These are phyloP conservation scores for Keiferia lycopersicella DNA, from an alignment of 2,888 invertebrate genomes.

Conservation along the genomic window DNA sequence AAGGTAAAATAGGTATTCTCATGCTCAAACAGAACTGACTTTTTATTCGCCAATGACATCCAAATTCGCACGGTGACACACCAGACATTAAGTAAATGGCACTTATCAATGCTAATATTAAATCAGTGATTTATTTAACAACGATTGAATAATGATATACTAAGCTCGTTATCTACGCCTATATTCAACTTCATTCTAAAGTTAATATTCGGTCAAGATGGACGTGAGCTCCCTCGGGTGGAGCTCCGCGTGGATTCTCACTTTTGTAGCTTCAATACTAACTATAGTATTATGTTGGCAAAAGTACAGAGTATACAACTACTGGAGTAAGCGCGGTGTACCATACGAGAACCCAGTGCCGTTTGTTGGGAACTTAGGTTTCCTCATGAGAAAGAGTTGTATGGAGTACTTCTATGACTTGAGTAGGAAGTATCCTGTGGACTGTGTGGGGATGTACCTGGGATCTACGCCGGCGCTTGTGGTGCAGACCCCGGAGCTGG, in stretches of 20 bases:
- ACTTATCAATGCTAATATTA: not conserved
- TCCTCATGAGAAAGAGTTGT: slow-evolving; percentile 57
- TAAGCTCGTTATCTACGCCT: not conserved
- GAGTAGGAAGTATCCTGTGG: slow-evolving; percentile 44
- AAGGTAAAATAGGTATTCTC: no score
- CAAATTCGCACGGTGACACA: not conserved
- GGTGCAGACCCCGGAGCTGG: slow-evolving; percentile 59
- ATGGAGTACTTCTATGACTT: slow-evolving; percentile 53
- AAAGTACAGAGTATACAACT: slow-evolving; percentile 50
- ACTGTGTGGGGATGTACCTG: slow-evolving; percentile 59
- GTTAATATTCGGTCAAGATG: not conserved
- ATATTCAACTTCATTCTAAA: not conserved
- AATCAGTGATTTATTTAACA: not conserved
- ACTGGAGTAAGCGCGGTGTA: slow-evolving; percentile 60
- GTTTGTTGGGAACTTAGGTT: slow-evolving; percentile 55
- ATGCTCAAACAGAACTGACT: no score
- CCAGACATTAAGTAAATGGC: not conserved
- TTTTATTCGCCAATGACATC: no score
- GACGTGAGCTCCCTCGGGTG: slow-evolving; percentile 6
- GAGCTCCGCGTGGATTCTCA: slow-evolving; percentile 18
- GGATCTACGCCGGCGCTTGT: slow-evolving; percentile 56
- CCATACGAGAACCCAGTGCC: slow-evolving; percentile 53
- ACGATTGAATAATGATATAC: not conserved
- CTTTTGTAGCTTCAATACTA: slow-evolving; percentile 36
- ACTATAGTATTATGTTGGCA: slow-evolving; percentile 45